Percentiles rank a stretch among this genome's conserved stretches.
Evolutionary conservation across 2,113 vertebrate genomes (phyloP).

Genomic region (Elephantulus edwardii): DNA sequence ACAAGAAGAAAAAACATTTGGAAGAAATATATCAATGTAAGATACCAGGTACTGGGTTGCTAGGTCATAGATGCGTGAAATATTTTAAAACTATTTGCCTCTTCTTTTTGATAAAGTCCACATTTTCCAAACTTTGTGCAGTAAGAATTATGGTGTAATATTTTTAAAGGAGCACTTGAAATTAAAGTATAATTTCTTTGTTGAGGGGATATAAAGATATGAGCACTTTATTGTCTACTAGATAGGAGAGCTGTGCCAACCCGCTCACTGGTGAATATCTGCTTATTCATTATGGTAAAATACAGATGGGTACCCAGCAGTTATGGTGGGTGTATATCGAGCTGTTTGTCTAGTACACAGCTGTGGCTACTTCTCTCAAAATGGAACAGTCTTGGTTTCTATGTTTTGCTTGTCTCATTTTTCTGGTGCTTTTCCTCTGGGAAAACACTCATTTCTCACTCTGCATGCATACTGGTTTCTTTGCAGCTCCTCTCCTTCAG

Average conservation of each 20-base stretch:
- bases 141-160: background rate
- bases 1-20: background rate
- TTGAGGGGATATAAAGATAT: background rate
- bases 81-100: background rate
- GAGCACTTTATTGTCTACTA: background rate
- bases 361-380: background rate
- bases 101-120: background rate
- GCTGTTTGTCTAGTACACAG: background rate
- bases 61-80: background rate
- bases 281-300: background rate
- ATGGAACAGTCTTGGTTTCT: background rate
- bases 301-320: background rate
- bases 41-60: background rate
- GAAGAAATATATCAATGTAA: background rate
- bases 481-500: background rate
- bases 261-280: background rate
- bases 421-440: background rate
- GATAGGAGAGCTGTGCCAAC: background rate
- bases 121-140: background rate
- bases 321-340: background rate
- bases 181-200: background rate
- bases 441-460: background rate
- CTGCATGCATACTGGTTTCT: background rate
- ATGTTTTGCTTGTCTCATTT: background rate
- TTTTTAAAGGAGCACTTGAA: background rate